Conservation (phyloP, 2,888 invertebrate genomes). For the Drosophila antonietae region DNA sequence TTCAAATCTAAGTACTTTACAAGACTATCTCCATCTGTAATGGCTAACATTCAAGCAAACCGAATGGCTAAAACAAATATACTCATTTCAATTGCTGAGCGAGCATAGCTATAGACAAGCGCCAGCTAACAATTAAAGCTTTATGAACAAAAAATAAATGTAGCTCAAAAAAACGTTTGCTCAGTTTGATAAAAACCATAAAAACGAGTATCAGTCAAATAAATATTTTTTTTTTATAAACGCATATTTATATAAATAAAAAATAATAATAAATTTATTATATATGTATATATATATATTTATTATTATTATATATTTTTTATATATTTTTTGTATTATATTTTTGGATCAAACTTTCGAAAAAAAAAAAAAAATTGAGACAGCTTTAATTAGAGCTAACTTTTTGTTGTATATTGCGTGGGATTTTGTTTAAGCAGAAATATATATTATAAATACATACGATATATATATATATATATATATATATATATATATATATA, state of each 20-base stretch:
- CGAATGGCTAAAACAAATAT: neutral
- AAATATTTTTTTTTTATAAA: constrained; percentile 32
- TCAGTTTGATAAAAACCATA: constrained; percentile 27
- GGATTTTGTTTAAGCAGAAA: constrained; percentile 6
- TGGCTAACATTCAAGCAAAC: too few species aligned
- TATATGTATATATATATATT: constrained; percentile 13
- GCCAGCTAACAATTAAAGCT: constrained; percentile 60
- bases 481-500: too few species aligned
- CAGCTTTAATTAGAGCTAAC: constrained; percentile 71
- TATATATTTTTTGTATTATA: constrained; percentile 11
- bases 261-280: constrained; percentile 6
- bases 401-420: constrained; percentile 29
- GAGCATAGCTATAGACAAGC: constrained; percentile 31
- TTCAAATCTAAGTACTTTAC: too few species aligned
- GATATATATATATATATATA: too few species aligned
- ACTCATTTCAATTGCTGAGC: neutral
- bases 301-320: constrained; percentile 7
- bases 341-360: constrained; percentile 50
- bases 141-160: neutral
- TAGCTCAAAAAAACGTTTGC: neutral
- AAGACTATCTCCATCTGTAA: too few species aligned
- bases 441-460: constrained; percentile 2
- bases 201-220: constrained; percentile 22
- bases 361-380: constrained; percentile 16
- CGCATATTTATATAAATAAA: neutral